Conservation (phyloP, 2,888 invertebrate species). For the Unio delphinus region DNA sequence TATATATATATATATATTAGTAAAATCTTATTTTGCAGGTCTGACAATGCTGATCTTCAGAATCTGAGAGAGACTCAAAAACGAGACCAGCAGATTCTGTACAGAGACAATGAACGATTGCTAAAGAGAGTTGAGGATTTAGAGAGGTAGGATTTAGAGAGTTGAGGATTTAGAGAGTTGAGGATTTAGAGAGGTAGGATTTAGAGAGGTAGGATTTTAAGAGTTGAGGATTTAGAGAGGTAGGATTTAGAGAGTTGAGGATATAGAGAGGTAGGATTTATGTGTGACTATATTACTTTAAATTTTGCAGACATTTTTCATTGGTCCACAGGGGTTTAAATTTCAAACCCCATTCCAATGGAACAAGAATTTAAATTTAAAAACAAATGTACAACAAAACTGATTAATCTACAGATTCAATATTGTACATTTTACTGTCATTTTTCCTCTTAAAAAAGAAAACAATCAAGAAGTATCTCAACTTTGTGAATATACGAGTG, state of each 20-base stretch:
- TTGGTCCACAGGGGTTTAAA: too few relatives aligned
- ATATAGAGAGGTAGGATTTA: constrained; percentile 51
- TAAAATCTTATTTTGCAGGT: constrained; percentile 74
- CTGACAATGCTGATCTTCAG: constrained; percentile 89
- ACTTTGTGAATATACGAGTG: too few relatives aligned
- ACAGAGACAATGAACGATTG: constrained; percentile 90
- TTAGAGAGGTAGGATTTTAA: constrained; percentile 69
- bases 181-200: constrained; percentile 3
- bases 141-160: constrained; percentile 43
- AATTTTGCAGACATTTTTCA: too few relatives aligned
- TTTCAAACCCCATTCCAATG: too few relatives aligned
- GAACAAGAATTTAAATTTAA: too few relatives aligned
- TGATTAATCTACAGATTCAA: too few relatives aligned
- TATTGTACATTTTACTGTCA: too few relatives aligned
- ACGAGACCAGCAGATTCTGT: constrained; percentile 90
- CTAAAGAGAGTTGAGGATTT: constrained; percentile 83
- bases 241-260: constrained; percentile 80
- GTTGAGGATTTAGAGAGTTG: too few relatives aligned
- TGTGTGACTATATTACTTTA: too few relatives aligned
- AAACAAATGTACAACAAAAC: too few relatives aligned
- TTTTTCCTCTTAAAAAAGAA: too few relatives aligned
- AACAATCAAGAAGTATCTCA: too few relatives aligned
- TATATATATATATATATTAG: neutral
- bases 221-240: constrained; percentile 78
- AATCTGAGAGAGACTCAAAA: constrained; percentile 83